Conservation (phyloP, 2,888 invertebrate genomes). For the Netelia fuscicornis region DNA sequence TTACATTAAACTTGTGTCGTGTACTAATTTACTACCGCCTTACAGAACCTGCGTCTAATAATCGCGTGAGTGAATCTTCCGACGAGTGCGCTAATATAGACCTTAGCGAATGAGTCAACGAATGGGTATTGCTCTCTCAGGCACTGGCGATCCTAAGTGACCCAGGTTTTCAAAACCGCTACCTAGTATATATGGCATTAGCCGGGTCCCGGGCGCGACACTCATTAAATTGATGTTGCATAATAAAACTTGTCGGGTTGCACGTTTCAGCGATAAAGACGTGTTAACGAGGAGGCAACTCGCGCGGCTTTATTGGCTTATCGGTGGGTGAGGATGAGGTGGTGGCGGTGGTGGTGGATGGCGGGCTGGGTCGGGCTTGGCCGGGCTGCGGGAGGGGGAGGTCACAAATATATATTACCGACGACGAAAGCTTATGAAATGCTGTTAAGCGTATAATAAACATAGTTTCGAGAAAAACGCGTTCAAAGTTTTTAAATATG, state of each 20-base stretch:
- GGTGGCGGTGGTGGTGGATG: constrained; percentile 9
- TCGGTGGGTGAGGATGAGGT: constrained; percentile 55
- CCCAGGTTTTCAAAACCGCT: no score
- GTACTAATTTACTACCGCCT: no score
- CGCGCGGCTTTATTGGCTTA: constrained; percentile 73
- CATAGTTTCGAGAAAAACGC: background rate
- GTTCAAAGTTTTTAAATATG: no score
- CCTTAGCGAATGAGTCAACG: no score
- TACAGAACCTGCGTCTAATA: no score
- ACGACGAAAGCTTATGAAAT: constrained; percentile 54
- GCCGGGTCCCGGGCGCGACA: constrained; percentile 57
- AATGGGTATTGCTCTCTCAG: no score
- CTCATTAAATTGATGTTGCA: constrained; percentile 72
- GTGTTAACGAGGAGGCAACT: constrained; percentile 67
- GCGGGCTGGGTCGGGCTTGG: constrained; percentile 44
- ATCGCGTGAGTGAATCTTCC: no score
- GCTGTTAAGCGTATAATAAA: constrained; percentile 43
- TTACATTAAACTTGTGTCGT: no score
- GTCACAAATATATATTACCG: constrained; percentile 49
- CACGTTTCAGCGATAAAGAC: constrained; percentile 72
- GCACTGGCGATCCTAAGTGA: no score
- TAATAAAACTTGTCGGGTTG: constrained; percentile 68
- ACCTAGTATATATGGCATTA: constrained; percentile 42
- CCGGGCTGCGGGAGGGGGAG: constrained; percentile 19
- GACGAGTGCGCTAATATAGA: no score